phyloP scores from a whole-genome alignment of 2,113 vertebrate genomes.

The Plotosus lineatus region DNA sequence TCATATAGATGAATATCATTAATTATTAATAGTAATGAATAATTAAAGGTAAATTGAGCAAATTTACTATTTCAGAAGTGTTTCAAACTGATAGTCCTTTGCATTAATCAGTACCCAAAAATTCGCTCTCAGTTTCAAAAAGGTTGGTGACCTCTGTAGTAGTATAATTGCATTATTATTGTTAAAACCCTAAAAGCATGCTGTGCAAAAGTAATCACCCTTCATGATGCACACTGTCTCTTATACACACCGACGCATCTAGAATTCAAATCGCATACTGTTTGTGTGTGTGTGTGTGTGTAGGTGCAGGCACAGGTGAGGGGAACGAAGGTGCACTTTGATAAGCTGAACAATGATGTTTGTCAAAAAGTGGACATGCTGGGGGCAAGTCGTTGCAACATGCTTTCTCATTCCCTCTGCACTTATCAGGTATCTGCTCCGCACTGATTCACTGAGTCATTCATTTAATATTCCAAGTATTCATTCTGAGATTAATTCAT shows the following conservation, averaged over 20 bases:
- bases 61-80: too few species aligned
- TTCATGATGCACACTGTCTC: neutral
- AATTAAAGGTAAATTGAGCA: too few species aligned
- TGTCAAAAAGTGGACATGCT: constrained; percentile 85
- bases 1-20: too few species aligned
- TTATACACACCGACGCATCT: neutral
- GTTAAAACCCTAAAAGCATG: neutral
- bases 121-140: too few species aligned
- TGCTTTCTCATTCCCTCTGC: constrained; percentile 80
- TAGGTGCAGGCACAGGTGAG: constrained; percentile 80
- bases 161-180: neutral
- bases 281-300: constrained; percentile 22
- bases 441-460: neutral
- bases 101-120: too few species aligned
- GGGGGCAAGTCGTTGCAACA: constrained; percentile 79
- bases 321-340: constrained; percentile 77
- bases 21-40: too few species aligned
- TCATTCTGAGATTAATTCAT: too few species aligned
- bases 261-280: neutral
- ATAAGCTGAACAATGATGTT: constrained; percentile 82
- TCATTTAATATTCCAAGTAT: too few species aligned
- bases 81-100: too few species aligned
- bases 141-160: too few species aligned
- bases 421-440: constrained; percentile 70
- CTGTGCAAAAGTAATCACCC: neutral